phyloP scores from a whole-genome alignment of 2,888 invertebrate genomes.

The Ophioninae sp. region DNA sequence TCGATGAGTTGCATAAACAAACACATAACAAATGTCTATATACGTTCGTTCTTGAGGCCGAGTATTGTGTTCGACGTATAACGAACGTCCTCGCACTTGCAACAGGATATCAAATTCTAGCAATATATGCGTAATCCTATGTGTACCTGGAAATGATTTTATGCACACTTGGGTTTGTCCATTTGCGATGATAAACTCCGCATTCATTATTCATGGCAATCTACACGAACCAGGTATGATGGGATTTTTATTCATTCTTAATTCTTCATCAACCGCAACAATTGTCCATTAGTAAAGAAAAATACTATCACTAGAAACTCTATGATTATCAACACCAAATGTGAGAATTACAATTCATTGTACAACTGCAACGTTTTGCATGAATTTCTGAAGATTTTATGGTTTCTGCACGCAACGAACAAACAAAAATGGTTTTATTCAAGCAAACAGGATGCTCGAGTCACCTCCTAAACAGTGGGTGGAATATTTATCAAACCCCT shows the following conservation, averaged over 20 bases:
- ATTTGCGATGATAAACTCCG: constrained; percentile 38
- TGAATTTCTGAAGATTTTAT: constrained; percentile 12
- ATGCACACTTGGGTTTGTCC: constrained; percentile 31
- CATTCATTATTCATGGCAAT: constrained; percentile 56
- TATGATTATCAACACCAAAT: background rate
- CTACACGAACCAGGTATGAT: constrained; percentile 23
- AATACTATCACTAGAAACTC: constrained; percentile 2
- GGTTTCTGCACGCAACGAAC: constrained; percentile 16
- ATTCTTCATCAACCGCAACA: constrained; percentile 26
- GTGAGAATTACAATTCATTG: constrained; percentile 30
- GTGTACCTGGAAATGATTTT: constrained; percentile 14
- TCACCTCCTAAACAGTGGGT: constrained; percentile 47
- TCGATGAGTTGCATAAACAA: constrained; percentile 16
- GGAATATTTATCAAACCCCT: constrained; percentile 19
- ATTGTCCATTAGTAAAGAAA: constrained; percentile 17
- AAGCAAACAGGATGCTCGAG: constrained; percentile 50
- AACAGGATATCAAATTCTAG: constrained; percentile 69
- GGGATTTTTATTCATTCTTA: constrained; percentile 27
- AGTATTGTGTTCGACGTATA: constrained; percentile 49
- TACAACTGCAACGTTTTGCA: constrained; percentile 21
- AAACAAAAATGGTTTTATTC: constrained; percentile 32
- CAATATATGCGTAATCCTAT: constrained; percentile 40
- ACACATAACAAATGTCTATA: background rate
- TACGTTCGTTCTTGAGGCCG: constrained; percentile 12
- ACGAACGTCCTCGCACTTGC: constrained; percentile 71